These are phyloP conservation scores for Lutraria lutraria DNA, from an alignment of 2,888 invertebrate genomes.

Conservation along the genomic window DNA sequence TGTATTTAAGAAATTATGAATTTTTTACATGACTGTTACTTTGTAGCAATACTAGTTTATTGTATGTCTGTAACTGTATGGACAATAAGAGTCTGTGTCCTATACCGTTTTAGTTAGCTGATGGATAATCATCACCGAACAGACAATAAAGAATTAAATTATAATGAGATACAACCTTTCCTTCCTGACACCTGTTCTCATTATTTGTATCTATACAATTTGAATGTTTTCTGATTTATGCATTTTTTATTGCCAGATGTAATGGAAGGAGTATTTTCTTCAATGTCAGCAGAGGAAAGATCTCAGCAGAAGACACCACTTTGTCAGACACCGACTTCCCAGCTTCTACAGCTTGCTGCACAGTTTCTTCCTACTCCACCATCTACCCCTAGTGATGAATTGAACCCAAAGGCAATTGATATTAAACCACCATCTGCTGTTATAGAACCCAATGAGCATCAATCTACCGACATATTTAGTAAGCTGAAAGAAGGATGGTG, in stretches of 20 bases:
- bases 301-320: slow-evolving; percentile 79
- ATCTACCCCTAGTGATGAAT: slow-evolving; percentile 24
- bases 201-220: background rate
- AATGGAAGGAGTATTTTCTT: slow-evolving; percentile 41
- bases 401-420: slow-evolving; percentile 24
- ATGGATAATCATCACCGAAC: too few relatives aligned
- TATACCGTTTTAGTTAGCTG: too few relatives aligned
- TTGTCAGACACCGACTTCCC: slow-evolving; percentile 76
- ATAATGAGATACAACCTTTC: too few relatives aligned
- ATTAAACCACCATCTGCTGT: slow-evolving; percentile 16
- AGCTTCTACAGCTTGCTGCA: slow-evolving; percentile 82
- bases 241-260: background rate
- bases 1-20: too few relatives aligned
- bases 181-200: background rate
- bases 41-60: too few relatives aligned
- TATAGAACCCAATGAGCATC: slow-evolving; percentile 30
- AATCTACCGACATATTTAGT: slow-evolving; percentile 54
- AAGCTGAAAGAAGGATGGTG: slow-evolving; percentile 75
- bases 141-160: too few relatives aligned
- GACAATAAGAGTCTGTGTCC: too few relatives aligned
- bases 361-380: slow-evolving; percentile 72
- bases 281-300: slow-evolving; percentile 78
- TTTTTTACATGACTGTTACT: too few relatives aligned
- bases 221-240: background rate
- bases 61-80: too few relatives aligned